Base-by-base conservation (phyloP, 2,888 invertebrate species). In the Chalcosyrphus nemorum region DNA sequence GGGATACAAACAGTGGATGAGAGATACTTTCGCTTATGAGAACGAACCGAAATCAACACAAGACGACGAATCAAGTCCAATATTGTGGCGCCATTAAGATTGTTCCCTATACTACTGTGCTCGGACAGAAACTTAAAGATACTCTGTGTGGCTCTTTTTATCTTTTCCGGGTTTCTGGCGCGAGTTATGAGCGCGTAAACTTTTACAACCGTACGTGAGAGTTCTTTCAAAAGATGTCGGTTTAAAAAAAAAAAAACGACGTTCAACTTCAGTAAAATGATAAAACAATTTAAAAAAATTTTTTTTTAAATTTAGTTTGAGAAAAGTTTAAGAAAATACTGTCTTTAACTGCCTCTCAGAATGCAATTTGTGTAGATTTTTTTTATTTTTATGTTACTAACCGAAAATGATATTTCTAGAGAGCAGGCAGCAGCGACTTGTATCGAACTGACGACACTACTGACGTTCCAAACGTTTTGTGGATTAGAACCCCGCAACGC, bases 371-470 rank as follows among this genome's bases (percentile, higher is more conserved):
- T 38, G 2, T 2, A n/a, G 11, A 52, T 57, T 47, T 50, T 50
- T 29, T 35, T 71, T 78, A 32, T 59, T 71, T 75, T 52, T 76
- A 74, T 75, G 66, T 81, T 80, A 76, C 85, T 81, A 86, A 86
- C 86, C 85, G 85, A 86, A 86, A 86, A 86, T 86, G 81, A 86
- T 78, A 72, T 84, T 86, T 80, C 81, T 78, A 86, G 86, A 87
- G 87, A 87, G 86, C 87, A 86, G 87, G 87, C 88, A 87, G 86
- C 88, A 88, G 88, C 88, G 88, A 88, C 87, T 88, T 88, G 87
- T 87, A 86, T 87, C 87, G 86, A 87, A 88, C 87, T 88, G 87
- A 87, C 87, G 87, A 87, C 87, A 87, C 87, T 87, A 88, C 88
- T 88, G 87, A 88, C 87, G 86, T 86, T 87, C 87, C 76, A 81